Evolutionary conservation across 2,113 vertebrate species (phyloP).

Genomic region (Centropus unirufus): DNA sequence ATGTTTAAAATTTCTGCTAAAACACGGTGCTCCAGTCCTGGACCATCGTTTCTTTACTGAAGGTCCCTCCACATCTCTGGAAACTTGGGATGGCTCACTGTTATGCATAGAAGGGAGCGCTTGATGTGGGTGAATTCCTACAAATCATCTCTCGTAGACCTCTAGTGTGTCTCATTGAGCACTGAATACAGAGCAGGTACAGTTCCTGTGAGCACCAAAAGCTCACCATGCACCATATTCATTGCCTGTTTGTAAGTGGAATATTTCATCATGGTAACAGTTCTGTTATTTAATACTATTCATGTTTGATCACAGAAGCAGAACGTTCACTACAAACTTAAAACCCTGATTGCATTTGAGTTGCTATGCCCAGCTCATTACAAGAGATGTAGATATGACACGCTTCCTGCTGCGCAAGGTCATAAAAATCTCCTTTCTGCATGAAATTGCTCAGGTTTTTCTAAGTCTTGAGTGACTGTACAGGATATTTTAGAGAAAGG

Average conservation of each 20-base stretch:
- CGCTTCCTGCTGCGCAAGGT: neutral
- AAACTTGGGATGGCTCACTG: neutral
- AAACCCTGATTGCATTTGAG: neutral
- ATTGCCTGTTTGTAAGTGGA: neutral
- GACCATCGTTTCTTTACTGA: neutral
- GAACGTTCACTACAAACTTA: neutral
- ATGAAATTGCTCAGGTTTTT: neutral
- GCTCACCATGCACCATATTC: neutral
- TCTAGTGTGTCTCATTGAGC: neutral
- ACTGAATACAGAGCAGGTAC: neutral
- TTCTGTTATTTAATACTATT: neutral
- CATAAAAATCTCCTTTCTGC: neutral
- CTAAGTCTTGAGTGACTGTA: neutral
- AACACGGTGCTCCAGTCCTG: neutral
- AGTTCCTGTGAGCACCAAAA: neutral
- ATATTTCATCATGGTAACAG: neutral
- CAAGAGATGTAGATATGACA: neutral
- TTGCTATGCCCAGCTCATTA: neutral
- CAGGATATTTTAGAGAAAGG: neutral
- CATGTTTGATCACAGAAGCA: neutral
- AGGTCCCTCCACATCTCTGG: neutral
- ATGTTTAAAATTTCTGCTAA: neutral
- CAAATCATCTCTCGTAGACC: neutral
- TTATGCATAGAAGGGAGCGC: neutral
- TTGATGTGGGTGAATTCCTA: neutral